Evolutionary conservation across 2,888 invertebrate species (phyloP).

Genomic region (Strigamia crassipes): DNA sequence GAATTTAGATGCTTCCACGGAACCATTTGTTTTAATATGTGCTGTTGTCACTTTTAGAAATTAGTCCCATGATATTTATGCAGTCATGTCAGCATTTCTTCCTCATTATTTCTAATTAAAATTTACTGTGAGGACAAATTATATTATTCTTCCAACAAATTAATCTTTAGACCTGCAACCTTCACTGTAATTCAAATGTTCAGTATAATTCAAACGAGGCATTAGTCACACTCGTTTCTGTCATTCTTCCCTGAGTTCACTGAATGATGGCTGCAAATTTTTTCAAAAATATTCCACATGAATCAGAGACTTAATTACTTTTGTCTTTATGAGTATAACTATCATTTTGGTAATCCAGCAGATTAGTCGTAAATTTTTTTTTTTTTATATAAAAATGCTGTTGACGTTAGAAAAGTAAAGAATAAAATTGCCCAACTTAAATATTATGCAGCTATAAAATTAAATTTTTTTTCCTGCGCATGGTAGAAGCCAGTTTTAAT

Average conservation of each 20-base stretch:
- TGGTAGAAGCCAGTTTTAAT: neutral
- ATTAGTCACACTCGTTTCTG: neutral
- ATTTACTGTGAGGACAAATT: neutral
- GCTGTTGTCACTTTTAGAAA: neutral
- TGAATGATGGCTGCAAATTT: neutral
- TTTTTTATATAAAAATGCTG: neutral
- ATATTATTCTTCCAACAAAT: neutral
- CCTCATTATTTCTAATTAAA: neutral
- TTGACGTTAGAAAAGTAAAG: neutral
- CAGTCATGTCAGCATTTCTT: neutral
- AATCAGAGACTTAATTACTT: too few species aligned
- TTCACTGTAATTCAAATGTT: neutral
- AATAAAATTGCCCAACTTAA: neutral
- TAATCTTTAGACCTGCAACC: neutral
- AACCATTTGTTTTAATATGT: neutral
- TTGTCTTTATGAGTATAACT: neutral
- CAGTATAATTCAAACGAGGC: neutral
- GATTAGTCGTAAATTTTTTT: neutral
- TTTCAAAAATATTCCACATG: neutral
- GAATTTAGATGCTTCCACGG: neutral
- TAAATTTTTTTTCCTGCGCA: neutral
- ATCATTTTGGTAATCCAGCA: neutral
- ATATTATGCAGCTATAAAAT: neutral
- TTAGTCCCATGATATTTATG: neutral
- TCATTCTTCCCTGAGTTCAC: neutral